Evolutionary conservation across 2,797 vertebrate species (phyloP), one percentile per base, ranked within the genome.

Genomic region (Emys orbicularis): DNA sequence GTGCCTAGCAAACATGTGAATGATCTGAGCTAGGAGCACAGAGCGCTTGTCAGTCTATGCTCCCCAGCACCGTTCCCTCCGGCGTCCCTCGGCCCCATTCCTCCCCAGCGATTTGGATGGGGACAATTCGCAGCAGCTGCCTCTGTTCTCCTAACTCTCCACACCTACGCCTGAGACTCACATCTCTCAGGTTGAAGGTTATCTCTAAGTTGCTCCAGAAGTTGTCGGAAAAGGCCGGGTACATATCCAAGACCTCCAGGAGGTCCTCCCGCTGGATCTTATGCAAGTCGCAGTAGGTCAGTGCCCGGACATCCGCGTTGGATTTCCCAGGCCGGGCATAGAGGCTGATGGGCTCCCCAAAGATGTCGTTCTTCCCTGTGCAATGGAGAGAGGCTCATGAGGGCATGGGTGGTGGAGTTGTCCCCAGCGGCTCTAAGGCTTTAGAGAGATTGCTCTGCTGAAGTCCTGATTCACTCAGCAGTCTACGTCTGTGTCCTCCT

Each of bases 191-290:
- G 98, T 99, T 99, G 98, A 99, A 99, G 79, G 99, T 99, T 98
- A 99, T 99, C 97, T 99, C 99, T 94, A 99, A 90, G 97, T 99
- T 99, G 96, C 97, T 99, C 99, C 99, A 99, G 98, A 99, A 99
- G 95, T 98, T 98, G 97, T 99, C 98, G 0, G 99, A 98, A 86
- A 99, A 99, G 97, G 99, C 99, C 0, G 99, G 99, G 95, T 99
- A 99, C 99, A 99, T 99, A 97, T 99, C 99, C 94, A 99, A 94
- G 93, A 99, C 99, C 90, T 99, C 99, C 92, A 99, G 98, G 90
- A 99, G 98, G 98, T 99, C 99, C 8, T 99, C 99, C 1, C 99
- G 98, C 95, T 98, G 99, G 98, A 99, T 99, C 97, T 99, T 99
- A 96, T 99, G 99, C 94, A 99, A 98, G 97, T 99, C 99, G 0